Evolutionary conservation across 1,140 invertebrate genomes (phyloP).

Genomic region (Propsilocerus akamusi): DNA sequence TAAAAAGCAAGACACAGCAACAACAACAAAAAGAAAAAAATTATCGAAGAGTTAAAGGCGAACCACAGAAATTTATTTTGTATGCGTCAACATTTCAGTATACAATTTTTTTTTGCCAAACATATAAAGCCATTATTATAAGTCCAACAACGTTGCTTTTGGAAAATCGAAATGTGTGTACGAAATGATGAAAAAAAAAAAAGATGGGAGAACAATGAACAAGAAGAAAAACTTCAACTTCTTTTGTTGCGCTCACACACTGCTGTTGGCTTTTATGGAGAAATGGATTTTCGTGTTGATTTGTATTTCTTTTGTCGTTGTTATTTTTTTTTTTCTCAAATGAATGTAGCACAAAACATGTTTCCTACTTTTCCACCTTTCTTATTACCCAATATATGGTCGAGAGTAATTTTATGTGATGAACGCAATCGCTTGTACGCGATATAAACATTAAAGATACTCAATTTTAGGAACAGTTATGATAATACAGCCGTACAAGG

Average conservation of each 20-base stretch:
- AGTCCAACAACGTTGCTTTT: not conserved
- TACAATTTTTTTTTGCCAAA: no score
- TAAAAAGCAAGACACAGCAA: no score
- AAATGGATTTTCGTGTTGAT: not conserved
- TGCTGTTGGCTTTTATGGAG: not conserved
- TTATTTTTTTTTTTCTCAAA: slow-evolving; percentile 3
- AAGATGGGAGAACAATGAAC: not conserved
- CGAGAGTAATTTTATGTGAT: no score
- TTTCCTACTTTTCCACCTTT: slow-evolving; percentile 1
- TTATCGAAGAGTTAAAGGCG: not conserved
- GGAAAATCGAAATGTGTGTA: slow-evolving; percentile 3
- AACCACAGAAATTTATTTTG: not conserved
- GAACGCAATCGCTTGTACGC: no score
- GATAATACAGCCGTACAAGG: no score
- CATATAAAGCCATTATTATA: not conserved
- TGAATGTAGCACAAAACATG: not conserved
- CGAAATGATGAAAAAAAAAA: no score
- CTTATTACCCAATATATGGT: no score
- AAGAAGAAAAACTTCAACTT: slow-evolving; percentile 1
- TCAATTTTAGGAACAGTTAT: no score
- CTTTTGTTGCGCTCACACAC: no score
- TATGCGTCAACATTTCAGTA: slow-evolving; percentile 1
- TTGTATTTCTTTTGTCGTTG: not conserved
- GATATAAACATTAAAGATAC: no score
- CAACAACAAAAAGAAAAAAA: no score